Evolutionary conservation across 2,888 invertebrate species (phyloP).

Genomic region (Cyclophora punctaria): DNA sequence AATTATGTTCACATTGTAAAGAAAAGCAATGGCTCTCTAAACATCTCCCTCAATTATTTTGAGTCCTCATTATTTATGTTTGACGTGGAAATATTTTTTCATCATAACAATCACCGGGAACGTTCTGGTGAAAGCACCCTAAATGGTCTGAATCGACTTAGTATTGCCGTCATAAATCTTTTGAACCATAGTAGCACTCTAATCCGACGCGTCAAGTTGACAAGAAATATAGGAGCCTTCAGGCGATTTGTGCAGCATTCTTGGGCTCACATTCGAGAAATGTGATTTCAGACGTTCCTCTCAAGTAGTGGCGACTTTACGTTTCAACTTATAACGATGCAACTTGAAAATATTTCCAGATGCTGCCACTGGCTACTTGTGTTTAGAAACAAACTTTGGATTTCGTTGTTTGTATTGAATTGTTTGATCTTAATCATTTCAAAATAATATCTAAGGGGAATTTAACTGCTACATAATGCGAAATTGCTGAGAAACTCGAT

Average conservation of each 20-base stretch:
- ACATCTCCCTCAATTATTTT: too few relatives aligned
- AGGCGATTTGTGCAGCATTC: conserved; percentile 43
- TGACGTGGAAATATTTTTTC: not conserved
- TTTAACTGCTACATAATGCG: too few relatives aligned
- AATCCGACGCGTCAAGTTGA: conserved; percentile 51
- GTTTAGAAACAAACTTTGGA: too few relatives aligned
- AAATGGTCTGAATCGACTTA: conserved; percentile 44
- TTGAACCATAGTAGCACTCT: conserved; percentile 42
- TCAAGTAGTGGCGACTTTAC: conserved; percentile 10
- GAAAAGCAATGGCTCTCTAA: too few relatives aligned
- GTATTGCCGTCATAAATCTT: conserved; percentile 60
- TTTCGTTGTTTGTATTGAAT: too few relatives aligned
- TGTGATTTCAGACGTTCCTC: conserved; percentile 16
- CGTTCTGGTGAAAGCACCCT: conserved; percentile 27
- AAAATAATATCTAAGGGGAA: too few relatives aligned
- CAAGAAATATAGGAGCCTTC: conserved; percentile 49
- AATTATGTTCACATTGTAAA: too few relatives aligned
- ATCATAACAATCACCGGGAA: conserved; percentile 19
- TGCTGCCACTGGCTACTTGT: not conserved
- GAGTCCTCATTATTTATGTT: too few relatives aligned
- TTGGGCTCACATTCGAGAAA: conserved; percentile 23
- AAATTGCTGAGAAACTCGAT: too few relatives aligned
- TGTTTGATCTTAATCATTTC: too few relatives aligned
- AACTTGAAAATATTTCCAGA: conserved; percentile 17
- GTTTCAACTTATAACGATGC: conserved; percentile 26